These are phyloP conservation scores for Drosophila nasuta DNA, from an alignment of 1,140 invertebrate species.

Conservation along the genomic window DNA sequence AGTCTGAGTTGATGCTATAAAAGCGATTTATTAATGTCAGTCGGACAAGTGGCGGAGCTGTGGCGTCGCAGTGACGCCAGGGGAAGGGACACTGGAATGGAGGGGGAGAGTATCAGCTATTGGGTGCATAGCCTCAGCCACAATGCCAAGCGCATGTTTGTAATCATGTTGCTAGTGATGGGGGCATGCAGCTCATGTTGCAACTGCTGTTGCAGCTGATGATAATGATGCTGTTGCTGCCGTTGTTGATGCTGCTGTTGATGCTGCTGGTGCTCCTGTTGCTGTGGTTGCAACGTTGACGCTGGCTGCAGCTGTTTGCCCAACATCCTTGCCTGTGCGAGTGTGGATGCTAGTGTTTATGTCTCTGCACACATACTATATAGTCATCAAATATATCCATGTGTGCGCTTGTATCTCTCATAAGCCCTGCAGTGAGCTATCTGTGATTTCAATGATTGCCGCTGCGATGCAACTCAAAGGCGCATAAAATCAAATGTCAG, in stretches of 20 bases:
- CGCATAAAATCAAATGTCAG: not conserved
- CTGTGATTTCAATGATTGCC: not conserved
- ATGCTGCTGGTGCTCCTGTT: constrained; percentile 28
- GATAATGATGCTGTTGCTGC: constrained; percentile 8
- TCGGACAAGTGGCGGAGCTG: constrained; percentile 71
- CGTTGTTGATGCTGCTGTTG: constrained; percentile 21
- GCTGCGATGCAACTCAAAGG: not conserved
- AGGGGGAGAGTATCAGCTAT: constrained; percentile 21
- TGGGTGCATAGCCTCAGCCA: constrained; percentile 35
- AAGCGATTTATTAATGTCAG: constrained; percentile 83
- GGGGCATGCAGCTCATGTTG: constrained; percentile 48
- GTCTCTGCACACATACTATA: too few species aligned
- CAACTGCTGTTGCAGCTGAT: constrained; percentile 20
- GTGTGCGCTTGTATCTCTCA: constrained; percentile 18
- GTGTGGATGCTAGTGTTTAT: constrained; percentile 15
- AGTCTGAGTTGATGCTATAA: constrained; percentile 64
- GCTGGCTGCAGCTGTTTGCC: constrained; percentile 60
- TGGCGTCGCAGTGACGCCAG: constrained; percentile 49
- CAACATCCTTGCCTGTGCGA: constrained; percentile 30
- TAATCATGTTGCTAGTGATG: constrained; percentile 77
- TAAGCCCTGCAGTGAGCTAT: constrained; percentile 17
- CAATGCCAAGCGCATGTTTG: constrained; percentile 61
- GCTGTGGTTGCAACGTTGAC: not conserved
- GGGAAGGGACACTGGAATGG: not conserved
- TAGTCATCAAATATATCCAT: not conserved